Percentiles rank a stretch among this genome's conserved stretches.
These are phyloP conservation scores for Nomada fucata DNA, from an alignment of 2,888 invertebrate species.

Conservation along the genomic window DNA sequence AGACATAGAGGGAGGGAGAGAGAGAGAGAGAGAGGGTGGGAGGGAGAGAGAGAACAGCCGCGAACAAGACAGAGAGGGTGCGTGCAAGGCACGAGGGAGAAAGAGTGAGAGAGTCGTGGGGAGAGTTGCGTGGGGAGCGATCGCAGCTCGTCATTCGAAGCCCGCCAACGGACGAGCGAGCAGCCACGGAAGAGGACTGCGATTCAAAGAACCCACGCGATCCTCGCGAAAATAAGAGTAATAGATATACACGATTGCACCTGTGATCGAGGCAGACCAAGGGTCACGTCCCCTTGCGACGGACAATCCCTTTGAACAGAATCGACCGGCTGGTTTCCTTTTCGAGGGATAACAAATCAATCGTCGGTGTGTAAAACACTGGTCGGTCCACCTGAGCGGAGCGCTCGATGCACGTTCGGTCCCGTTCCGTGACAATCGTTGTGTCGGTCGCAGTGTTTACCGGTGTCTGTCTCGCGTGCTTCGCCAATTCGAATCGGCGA, in stretches of 20 bases:
- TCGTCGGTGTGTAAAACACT: conserved; percentile 21
- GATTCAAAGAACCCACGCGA: conserved; percentile 74
- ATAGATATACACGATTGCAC: conserved; percentile 25
- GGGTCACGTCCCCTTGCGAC: conserved; percentile 16
- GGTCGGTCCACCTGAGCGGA: conserved; percentile 50
- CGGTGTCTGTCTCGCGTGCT: conserved; percentile 57
- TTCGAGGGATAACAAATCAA: conserved; percentile 2
- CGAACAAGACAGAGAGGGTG: conserved; percentile 52
- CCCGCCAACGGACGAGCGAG: conserved; percentile 84
- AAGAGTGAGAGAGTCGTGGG: conserved; percentile 60
- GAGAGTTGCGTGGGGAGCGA: conserved; percentile 77
- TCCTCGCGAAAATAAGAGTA: conserved; percentile 53
- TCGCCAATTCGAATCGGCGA: conserved; percentile 30
- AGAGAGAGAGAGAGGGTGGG: conserved; percentile 49
- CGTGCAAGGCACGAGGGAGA: conserved; percentile 60
- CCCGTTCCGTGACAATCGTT: conserved; percentile 64
- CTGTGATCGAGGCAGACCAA: conserved; percentile 6
- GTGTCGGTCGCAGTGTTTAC: conserved; percentile 57
- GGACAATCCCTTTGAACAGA: neutral
- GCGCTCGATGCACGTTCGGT: conserved; percentile 60
- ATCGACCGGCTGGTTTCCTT: conserved; percentile 9
- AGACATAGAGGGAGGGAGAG: conserved; percentile 28
- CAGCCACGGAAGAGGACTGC: conserved; percentile 80
- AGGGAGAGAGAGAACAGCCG: conserved; percentile 30
- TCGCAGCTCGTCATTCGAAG: conserved; percentile 82